Base-by-base conservation (phyloP, 1,140 invertebrate species). In the Oryctes rhinoceros region DNA sequence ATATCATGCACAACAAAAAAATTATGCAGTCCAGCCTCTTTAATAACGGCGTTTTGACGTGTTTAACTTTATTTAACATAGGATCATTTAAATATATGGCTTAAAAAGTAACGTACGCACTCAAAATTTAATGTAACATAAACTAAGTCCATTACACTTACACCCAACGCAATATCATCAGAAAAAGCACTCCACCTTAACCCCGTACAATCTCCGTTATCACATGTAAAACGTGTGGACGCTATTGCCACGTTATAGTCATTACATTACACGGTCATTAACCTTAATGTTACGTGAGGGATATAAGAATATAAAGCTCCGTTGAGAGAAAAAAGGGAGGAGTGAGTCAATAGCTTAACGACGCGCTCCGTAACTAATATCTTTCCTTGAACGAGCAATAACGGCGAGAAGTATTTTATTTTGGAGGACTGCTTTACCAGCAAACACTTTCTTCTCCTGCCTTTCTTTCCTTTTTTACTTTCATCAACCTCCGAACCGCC, bases 321-420 rank as follows among this genome's bases (percentile, higher is more conserved):
- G 39, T 1, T 3, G 53, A 59, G 53, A 6, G 53, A 59, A 59
- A 59, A 59, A 59, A 59, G 53, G 4, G 6, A 59, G 53, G 20
- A 3, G 53, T 18, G 53, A 59, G 53, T 15, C 53, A 59, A 59
- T 59, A 59, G 53, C 53, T 59, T 59, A 59, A 59, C 53, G 53
- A n/a, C 53, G 5, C 15, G 13, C 53, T 59, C 18, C 18, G n/a
- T 59, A 59, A 59, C 53, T n/a, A 59, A 59, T 59, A 59, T 59
- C n/a, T 59, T 7, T 18, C 18, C 13, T 59, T 59, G n/a, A 59
- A 59, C 3, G 53, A 59, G 53, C 15, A 59, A 59, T 59, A 18
- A 59, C 53, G 5, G 15, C 53, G 53, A 18, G 15, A 59, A 6
- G 18, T 6, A n/a, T 59, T 53, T n/a, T 59, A n/a, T 59, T 59